These are phyloP conservation scores for Micrastur ruficollis DNA, from an alignment of 2,797 vertebrate genomes.

Conservation along the genomic window DNA sequence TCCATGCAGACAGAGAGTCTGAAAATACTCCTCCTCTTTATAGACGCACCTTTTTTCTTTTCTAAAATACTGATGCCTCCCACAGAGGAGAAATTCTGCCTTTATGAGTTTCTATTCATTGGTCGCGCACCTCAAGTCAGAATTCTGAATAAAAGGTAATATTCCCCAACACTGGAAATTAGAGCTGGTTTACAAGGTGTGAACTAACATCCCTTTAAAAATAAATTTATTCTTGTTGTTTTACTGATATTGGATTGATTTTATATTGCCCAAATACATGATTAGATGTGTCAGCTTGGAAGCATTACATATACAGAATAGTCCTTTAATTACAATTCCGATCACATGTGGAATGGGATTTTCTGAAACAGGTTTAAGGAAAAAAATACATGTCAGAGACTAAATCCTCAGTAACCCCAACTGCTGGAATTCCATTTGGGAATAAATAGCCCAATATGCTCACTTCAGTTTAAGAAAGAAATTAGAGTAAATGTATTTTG, in stretches of 20 bases:
- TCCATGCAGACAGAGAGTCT: neutral
- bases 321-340: neutral
- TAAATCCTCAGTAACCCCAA: neutral
- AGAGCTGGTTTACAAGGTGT: neutral
- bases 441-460: neutral
- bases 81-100: neutral
- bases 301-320: neutral
- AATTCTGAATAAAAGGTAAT: neutral
- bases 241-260: neutral
- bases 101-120: neutral
- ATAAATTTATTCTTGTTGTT: neutral
- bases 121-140: neutral
- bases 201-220: neutral
- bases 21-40: neutral
- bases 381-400: neutral
- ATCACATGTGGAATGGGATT: neutral
- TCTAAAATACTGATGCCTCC: neutral
- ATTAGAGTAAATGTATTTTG: neutral
- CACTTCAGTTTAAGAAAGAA: neutral
- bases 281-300: neutral
- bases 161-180: neutral
- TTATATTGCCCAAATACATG: neutral
- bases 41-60: neutral
- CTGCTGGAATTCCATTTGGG: neutral
- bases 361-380: neutral